phyloP scores from a whole-genome alignment of 2,797 vertebrate genomes.

The Leucoraja ocellata region DNA sequence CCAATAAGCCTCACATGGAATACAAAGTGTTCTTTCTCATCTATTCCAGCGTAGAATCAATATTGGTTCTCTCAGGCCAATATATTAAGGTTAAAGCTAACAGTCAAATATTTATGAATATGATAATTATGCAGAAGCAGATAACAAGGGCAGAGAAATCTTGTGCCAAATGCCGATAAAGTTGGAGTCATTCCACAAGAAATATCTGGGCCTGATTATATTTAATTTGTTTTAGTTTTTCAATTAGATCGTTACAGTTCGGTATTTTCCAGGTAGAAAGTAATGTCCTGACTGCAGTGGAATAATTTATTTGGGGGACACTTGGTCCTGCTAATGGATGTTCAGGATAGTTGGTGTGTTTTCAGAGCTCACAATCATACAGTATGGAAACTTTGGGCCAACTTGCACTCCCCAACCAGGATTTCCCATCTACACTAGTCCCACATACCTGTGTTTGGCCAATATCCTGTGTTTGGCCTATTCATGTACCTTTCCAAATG shows the following conservation, averaged over 20 bases:
- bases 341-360: not conserved
- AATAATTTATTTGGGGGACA: not conserved
- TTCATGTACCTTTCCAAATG: too few species aligned
- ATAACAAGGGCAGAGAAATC: not conserved
- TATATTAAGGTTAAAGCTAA: not conserved
- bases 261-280: not conserved
- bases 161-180: not conserved
- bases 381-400: too few species aligned
- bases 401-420: too few species aligned
- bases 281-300: not conserved
- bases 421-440: too few species aligned
- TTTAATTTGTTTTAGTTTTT: not conserved
- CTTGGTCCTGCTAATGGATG: not conserved
- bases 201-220: not conserved
- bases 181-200: not conserved
- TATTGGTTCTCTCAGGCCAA: not conserved
- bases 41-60: not conserved
- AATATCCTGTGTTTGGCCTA: too few species aligned
- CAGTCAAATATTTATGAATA: not conserved
- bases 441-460: too few species aligned
- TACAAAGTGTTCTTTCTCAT: not conserved
- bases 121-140: not conserved
- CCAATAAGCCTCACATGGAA: not conserved
- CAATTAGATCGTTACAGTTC: not conserved
- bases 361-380: not conserved